These are phyloP conservation scores for Stegodyphus dumicola DNA, from an alignment of 1,140 invertebrate genomes.

Conservation along the genomic window DNA sequence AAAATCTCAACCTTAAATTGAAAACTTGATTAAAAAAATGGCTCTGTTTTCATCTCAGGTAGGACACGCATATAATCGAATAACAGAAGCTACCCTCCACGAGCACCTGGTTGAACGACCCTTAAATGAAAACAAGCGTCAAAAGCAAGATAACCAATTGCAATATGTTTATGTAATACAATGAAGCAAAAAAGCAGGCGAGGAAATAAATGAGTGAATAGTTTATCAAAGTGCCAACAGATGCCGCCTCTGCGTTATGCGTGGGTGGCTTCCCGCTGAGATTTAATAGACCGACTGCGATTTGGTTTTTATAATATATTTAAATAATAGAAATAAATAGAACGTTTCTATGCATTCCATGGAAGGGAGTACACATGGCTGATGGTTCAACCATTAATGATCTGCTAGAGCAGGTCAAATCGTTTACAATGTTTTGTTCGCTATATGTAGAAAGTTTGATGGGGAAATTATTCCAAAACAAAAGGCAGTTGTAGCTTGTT, in stretches of 20 bases:
- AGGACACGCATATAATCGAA: no score
- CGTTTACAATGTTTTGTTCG: no score
- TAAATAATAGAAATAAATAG: slow-evolving; percentile 42
- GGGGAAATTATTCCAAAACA: no score
- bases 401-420: no score
- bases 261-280: slow-evolving; percentile 22
- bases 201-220: slow-evolving; percentile 47
- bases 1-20: no score
- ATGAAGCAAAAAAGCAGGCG: neutral
- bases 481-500: no score
- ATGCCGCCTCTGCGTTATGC: slow-evolving; percentile 33
- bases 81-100: neutral
- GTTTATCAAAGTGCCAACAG: slow-evolving; percentile 45
- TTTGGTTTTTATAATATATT: slow-evolving; percentile 7
- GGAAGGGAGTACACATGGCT: no score
- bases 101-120: slow-evolving; percentile 26
- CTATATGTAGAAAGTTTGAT: no score
- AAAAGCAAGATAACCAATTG: neutral
- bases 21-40: no score
- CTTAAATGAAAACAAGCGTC: neutral
- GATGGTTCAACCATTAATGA: no score
- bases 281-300: slow-evolving; percentile 17
- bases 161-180: neutral
- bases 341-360: neutral
- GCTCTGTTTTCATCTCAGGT: no score